These are phyloP conservation scores for Scomber colias DNA, from an alignment of 2,113 vertebrate genomes.

Conservation along the genomic window DNA sequence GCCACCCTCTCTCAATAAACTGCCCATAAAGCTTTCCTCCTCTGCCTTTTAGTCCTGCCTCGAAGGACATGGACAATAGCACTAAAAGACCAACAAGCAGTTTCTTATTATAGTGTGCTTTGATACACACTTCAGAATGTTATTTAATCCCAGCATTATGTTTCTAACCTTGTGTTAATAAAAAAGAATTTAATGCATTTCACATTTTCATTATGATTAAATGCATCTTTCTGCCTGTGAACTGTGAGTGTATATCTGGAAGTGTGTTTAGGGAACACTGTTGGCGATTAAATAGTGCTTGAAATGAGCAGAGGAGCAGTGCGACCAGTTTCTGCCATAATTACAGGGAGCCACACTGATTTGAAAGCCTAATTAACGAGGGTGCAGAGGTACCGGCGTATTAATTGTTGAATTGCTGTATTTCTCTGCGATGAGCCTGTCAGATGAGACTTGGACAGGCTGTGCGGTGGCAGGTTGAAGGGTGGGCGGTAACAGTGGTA, in stretches of 20 bases:
- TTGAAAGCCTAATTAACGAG: slow-evolving; percentile 80
- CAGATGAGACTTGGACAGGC: slow-evolving; percentile 51
- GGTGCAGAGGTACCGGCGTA: slow-evolving; percentile 69
- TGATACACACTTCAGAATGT: too few species aligned
- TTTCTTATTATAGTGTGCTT: neutral
- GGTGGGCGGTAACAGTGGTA: slow-evolving; percentile 61
- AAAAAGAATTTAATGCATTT: neutral
- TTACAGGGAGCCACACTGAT: slow-evolving; percentile 74
- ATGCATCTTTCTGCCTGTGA: slow-evolving; percentile 14
- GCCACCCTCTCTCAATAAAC: neutral
- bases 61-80: neutral
- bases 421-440: slow-evolving; percentile 64
- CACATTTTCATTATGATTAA: neutral
- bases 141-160: neutral
- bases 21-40: neutral
- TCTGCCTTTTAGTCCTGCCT: neutral
- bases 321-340: slow-evolving; percentile 68
- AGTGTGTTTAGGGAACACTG: slow-evolving; percentile 53
- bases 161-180: neutral
- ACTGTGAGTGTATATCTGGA: slow-evolving; percentile 41
- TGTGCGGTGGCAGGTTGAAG: slow-evolving; percentile 52
- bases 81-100: neutral
- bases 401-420: slow-evolving; percentile 71
- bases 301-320: slow-evolving; percentile 58
- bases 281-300: slow-evolving; percentile 71